These are phyloP conservation scores for Drosophila truncata DNA, from an alignment of 1,140 invertebrate species.

Conservation along the genomic window DNA sequence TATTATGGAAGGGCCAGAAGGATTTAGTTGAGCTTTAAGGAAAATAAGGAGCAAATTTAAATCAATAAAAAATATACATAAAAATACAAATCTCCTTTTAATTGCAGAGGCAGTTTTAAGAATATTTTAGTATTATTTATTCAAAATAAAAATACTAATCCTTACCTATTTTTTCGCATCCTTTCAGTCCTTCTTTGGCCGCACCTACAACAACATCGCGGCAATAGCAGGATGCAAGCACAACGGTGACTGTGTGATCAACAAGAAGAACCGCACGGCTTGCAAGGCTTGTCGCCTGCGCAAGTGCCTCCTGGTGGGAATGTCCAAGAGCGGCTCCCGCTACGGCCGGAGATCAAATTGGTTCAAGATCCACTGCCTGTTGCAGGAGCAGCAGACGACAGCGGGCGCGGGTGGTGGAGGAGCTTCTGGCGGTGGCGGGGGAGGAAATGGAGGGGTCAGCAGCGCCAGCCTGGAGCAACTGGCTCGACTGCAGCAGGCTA, in stretches of 20 bases:
- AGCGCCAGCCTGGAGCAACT: constrained; percentile 80
- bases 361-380: constrained; percentile 97
- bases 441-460: constrained; percentile 7
- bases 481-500: constrained; percentile 78
- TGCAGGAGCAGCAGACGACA: constrained; percentile 89
- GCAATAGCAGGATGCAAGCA: constrained; percentile 97
- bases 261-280: constrained; percentile 97
- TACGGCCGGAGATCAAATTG: constrained; percentile 97
- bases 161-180: not conserved
- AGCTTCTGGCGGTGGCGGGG: not conserved
- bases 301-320: constrained; percentile 97
- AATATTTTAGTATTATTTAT: too few species aligned
- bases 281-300: constrained; percentile 97
- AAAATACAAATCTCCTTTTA: too few species aligned
- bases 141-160: not conserved
- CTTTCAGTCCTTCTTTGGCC: constrained; percentile 97
- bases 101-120: too few species aligned
- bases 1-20: too few species aligned
- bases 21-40: too few species aligned
- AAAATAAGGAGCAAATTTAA: too few species aligned
- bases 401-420: constrained; percentile 26
- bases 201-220: constrained; percentile 97
- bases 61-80: too few species aligned
- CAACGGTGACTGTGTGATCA: constrained; percentile 96
- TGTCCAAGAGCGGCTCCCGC: constrained; percentile 97